phyloP scores from a whole-genome alignment of 2,888 invertebrate species.

The Gisinianus flammeolus region DNA sequence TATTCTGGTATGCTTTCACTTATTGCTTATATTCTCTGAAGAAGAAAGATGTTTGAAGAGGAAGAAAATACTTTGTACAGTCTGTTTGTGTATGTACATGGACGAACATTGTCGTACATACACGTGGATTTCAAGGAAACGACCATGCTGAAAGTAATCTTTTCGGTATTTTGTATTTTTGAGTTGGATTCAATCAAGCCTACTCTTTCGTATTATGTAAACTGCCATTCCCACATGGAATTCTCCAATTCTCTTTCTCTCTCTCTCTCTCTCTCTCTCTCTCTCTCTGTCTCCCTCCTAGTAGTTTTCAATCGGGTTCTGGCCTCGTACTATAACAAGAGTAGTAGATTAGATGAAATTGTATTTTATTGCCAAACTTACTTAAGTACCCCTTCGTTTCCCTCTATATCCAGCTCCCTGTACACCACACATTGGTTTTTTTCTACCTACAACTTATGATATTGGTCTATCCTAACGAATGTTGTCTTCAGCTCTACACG shows the following conservation, averaged over 20 bases:
- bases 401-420: too few relatives aligned
- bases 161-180: background rate
- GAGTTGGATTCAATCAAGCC: background rate
- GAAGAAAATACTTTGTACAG: too few relatives aligned
- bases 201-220: too few relatives aligned
- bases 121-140: conserved; percentile 13
- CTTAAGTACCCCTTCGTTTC: background rate
- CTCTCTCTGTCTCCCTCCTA: too few relatives aligned
- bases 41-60: too few relatives aligned
- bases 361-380: conserved; percentile 25
- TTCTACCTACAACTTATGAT: background rate
- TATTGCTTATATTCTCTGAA: too few relatives aligned
- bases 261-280: background rate
- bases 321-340: too few relatives aligned
- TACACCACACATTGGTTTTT: too few relatives aligned
- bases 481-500: too few relatives aligned
- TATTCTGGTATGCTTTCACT: too few relatives aligned
- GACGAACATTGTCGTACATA: conserved; percentile 7
- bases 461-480: too few relatives aligned
- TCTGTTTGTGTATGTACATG: conserved; percentile 1
- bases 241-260: background rate
- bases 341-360: conserved; percentile 32
- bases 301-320: too few relatives aligned
- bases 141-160: conserved; percentile 30
- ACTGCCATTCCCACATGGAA: conserved; percentile 11